These are phyloP conservation scores for Disparrhopalites patrizii DNA, from an alignment of 2,888 invertebrate genomes.

Conservation along the genomic window DNA sequence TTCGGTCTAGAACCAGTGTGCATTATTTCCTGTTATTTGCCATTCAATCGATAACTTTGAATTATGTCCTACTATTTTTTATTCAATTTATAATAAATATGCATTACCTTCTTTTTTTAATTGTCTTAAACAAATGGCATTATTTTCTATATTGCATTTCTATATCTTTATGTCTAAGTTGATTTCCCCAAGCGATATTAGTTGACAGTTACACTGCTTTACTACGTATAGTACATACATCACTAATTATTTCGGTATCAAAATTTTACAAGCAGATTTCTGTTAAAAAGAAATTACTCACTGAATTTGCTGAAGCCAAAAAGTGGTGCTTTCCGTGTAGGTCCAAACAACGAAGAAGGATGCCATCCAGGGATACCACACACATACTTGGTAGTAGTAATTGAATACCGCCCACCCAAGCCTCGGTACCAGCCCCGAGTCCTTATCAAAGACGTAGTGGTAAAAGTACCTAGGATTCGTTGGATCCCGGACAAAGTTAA, in stretches of 20 bases:
- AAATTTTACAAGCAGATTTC: neutral
- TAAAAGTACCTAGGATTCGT: neutral
- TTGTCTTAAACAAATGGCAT: no score
- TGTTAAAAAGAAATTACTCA: neutral
- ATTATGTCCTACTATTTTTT: no score
- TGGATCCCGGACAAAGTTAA: neutral
- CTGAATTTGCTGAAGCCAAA: conserved; percentile 3
- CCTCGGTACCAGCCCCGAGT: neutral
- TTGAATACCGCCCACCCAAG: neutral
- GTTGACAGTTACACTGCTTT: no score
- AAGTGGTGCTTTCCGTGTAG: neutral
- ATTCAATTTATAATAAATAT: no score
- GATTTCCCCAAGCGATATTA: no score
- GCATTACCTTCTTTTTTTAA: no score
- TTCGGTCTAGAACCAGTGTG: no score
- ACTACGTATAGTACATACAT: no score
- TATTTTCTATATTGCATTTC: no score
- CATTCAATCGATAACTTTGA: no score
- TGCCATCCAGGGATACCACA: neutral
- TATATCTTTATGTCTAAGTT: no score
- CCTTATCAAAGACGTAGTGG: neutral
- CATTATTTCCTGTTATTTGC: no score
- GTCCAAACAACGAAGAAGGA: neutral
- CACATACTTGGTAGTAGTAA: neutral
- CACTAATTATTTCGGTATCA: neutral